Evolutionary conservation across 1,140 invertebrate species (phyloP).

Genomic region (Monomorium pharaonis): DNA sequence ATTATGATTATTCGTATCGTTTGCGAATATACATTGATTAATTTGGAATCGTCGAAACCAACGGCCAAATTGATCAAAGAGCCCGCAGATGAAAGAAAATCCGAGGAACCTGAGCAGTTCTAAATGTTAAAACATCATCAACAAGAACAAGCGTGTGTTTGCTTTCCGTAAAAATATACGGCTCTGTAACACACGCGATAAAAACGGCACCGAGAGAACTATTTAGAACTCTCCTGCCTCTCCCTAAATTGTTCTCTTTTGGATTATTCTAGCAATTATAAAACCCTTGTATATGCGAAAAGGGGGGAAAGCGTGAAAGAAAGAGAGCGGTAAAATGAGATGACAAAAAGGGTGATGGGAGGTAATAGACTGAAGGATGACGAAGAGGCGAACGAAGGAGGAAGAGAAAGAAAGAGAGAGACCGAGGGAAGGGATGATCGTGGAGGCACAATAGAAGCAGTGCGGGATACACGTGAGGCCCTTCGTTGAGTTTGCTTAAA

Average conservation of each 20-base stretch:
- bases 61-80: neutral
- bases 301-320: neutral
- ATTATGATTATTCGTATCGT: neutral
- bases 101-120: neutral
- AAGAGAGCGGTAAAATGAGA: conserved; percentile 5
- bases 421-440: conserved; percentile 8
- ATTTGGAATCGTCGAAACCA: neutral
- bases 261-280: conserved; percentile 30
- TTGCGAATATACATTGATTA: neutral
- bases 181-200: neutral
- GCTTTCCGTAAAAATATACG: conserved; percentile 24
- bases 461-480: conserved; percentile 53
- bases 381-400: conserved; percentile 1
- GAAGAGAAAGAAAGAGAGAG: conserved; percentile 1
- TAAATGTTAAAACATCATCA: neutral
- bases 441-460: conserved; percentile 66
- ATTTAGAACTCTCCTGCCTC: neutral
- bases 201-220: neutral
- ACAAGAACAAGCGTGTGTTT: neutral
- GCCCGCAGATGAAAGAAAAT: neutral
- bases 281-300: conserved; percentile 4
- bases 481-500: conserved; percentile 27
- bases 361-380: conserved; percentile 38
- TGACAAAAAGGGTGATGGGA: conserved; percentile 18
- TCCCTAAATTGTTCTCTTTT: conserved; percentile 25